Percentiles rank a stretch among this genome's conserved stretches.
phyloP scores from a whole-genome alignment of 1,140 invertebrate species.

The Nasonia longicornis region DNA sequence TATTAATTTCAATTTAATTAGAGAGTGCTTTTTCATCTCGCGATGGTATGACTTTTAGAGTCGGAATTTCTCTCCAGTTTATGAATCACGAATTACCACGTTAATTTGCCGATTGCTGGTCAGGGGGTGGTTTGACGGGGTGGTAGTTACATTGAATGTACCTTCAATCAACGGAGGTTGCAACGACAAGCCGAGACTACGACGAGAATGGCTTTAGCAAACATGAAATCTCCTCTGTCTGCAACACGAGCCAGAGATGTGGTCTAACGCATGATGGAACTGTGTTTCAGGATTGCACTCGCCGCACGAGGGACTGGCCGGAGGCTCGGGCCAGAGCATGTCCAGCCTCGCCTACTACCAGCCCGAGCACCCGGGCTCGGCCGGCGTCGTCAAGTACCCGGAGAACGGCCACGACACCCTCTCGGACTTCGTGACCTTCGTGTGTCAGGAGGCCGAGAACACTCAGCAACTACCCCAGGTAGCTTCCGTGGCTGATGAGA shows the following conservation, averaged over 20 bases:
- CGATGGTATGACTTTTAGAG: no score
- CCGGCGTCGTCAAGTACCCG: conserved; percentile 81
- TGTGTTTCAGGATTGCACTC: conserved; percentile 71
- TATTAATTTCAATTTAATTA: conserved; percentile 7
- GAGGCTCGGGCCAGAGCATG: conserved; percentile 77
- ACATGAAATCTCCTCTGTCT: background rate
- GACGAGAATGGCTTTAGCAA: background rate
- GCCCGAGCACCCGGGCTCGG: conserved; percentile 71
- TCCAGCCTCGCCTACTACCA: conserved; percentile 75
- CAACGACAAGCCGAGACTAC: background rate
- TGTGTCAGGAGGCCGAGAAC: conserved; percentile 92
- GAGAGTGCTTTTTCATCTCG: background rate
- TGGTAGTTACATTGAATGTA: background rate
- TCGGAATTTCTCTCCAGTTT: no score
- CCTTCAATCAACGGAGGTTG: background rate
- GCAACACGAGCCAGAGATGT: background rate
- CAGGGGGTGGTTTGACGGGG: conserved; percentile 58
- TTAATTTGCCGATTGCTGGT: background rate
- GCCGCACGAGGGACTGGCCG: conserved; percentile 75
- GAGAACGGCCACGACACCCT: conserved; percentile 91
- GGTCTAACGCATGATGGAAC: conserved; percentile 41
- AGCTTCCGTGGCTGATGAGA: conserved; percentile 59
- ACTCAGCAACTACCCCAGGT: conserved; percentile 85
- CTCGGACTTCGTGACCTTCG: conserved; percentile 95
- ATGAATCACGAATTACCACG: background rate